Evolutionary conservation across 2,797 vertebrate genomes (phyloP).

Genomic region (Phoebastria nigripes): DNA sequence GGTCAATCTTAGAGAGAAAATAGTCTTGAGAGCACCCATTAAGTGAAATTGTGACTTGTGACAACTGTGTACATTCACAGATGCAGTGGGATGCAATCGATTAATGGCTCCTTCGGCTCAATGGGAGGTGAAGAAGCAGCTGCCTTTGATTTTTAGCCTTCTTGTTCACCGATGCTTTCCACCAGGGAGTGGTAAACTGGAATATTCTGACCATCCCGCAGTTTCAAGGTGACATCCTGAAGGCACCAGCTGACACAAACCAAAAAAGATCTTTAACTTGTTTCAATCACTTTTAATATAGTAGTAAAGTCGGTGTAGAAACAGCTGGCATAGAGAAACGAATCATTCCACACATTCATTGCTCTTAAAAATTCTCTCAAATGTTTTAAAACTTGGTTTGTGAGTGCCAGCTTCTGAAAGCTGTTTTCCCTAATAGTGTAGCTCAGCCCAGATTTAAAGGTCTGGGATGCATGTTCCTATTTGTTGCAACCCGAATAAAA

Average conservation of each 20-base stretch:
- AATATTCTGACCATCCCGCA: slow-evolving; percentile 65
- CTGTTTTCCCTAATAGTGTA: background rate
- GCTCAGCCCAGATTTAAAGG: background rate
- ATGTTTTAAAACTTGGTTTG: background rate
- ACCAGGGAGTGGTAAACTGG: background rate
- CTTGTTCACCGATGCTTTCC: background rate
- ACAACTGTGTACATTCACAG: background rate
- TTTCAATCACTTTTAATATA: background rate
- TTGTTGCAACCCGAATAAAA: background rate
- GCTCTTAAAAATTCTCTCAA: background rate
- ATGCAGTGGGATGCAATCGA: background rate
- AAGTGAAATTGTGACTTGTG: background rate
- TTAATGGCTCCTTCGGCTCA: background rate
- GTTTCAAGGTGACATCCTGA: slow-evolving; percentile 72
- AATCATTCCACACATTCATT: background rate
- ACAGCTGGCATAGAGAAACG: background rate
- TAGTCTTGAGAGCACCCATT: background rate
- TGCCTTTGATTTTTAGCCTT: background rate
- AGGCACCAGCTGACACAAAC: slow-evolving; percentile 70
- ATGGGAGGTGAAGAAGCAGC: background rate
- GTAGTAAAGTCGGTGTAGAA: background rate
- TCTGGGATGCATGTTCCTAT: background rate
- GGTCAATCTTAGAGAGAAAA: background rate
- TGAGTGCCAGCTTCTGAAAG: background rate
- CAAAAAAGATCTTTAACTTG: background rate